Conservation (phyloP, 53 echinoderm and acorn worm species). For the Mesocentrotus franciscanus region DNA sequence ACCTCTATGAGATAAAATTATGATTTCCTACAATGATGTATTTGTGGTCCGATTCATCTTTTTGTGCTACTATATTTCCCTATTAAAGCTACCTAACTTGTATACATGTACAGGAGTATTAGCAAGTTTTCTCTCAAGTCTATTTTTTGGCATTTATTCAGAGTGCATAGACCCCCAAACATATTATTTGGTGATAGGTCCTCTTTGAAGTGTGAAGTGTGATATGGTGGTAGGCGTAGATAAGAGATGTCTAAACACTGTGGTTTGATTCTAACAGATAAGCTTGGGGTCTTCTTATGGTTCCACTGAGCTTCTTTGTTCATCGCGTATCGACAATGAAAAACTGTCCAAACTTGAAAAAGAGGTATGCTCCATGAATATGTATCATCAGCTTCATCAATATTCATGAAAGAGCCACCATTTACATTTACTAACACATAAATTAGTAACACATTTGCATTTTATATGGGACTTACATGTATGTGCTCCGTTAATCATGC, state of each 20-base stretch:
- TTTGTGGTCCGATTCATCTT: too few species aligned
- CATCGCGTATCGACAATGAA: constrained; percentile 74
- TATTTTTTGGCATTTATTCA: too few species aligned
- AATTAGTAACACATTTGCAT: too few species aligned
- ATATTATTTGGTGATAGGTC: too few species aligned
- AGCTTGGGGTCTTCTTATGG: constrained; percentile 84
- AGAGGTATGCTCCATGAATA: constrained; percentile 76
- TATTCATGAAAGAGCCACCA: constrained; percentile 7
- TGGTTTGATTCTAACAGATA: constrained; percentile 69
- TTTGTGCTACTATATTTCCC: too few species aligned
- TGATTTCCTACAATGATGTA: too few species aligned
- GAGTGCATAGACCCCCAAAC: too few species aligned
- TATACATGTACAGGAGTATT: too few species aligned
- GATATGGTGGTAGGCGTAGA: neutral
- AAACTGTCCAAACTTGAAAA: constrained; percentile 83
- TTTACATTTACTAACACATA: neutral
- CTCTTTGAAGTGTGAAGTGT: neutral
- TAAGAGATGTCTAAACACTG: neutral
- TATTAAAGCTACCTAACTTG: too few species aligned
- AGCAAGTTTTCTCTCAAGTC: too few species aligned
- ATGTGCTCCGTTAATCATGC: constrained; percentile 62
- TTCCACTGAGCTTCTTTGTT: constrained; percentile 72
- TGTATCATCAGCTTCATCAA: constrained; percentile 25
- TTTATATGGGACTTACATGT: too few species aligned
- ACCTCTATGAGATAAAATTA: too few species aligned